Evolutionary conservation across 2,888 invertebrate species (phyloP).

Genomic region (Eupithecia inturbata): DNA sequence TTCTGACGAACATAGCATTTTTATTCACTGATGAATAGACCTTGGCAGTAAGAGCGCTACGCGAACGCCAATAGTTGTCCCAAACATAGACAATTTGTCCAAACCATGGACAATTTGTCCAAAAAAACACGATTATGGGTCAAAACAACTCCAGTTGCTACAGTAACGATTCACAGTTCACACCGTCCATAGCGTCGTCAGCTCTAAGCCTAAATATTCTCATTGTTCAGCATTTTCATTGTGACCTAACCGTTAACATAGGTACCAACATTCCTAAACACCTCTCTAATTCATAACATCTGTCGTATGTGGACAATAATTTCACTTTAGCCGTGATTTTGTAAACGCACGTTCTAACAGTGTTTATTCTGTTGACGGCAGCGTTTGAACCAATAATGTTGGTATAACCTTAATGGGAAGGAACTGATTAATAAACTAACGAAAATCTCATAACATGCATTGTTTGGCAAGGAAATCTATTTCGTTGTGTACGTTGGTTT

Average conservation of each 20-base stretch:
- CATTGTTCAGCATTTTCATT: constrained; percentile 10
- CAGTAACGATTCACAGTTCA: neutral
- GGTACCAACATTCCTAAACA: constrained; percentile 11
- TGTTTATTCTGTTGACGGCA: neutral
- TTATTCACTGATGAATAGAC: too few species aligned
- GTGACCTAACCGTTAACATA: constrained; percentile 7
- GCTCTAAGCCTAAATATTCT: neutral
- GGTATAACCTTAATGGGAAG: neutral
- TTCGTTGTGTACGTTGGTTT: constrained; percentile 6
- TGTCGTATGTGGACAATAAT: constrained; percentile 4
- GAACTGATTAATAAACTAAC: constrained; percentile 35
- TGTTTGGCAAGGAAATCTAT: constrained; percentile 28
- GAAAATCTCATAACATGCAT: constrained; percentile 37
- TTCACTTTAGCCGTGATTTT: neutral
- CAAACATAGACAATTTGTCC: neutral
- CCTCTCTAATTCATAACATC: constrained; percentile 1
- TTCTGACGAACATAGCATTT: neutral
- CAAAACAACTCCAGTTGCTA: neutral
- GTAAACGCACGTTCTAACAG: neutral
- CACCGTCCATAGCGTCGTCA: neutral
- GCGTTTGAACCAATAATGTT: neutral
- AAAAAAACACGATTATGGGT: neutral
- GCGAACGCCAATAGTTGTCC: neutral
- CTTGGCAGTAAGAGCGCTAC: neutral
- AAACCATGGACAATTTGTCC: neutral